These are phyloP conservation scores for Drosophila niveifrons DNA, from an alignment of 2,888 invertebrate genomes.

Conservation along the genomic window DNA sequence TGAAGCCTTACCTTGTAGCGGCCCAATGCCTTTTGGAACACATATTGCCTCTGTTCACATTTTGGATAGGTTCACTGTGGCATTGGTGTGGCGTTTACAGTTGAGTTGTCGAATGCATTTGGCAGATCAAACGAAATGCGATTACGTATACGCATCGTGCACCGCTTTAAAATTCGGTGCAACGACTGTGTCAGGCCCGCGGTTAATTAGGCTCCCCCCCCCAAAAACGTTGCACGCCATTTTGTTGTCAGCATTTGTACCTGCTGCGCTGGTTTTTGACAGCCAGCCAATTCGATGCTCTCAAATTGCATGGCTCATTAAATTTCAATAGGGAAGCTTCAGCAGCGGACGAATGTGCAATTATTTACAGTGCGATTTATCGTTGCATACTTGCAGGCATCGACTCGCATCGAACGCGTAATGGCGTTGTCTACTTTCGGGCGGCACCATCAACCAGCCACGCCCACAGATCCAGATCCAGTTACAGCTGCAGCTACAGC, in stretches of 20 bases:
- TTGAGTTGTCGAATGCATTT: constrained; percentile 57
- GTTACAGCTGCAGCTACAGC: background rate
- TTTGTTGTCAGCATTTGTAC: constrained; percentile 59
- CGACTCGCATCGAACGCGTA: constrained; percentile 11
- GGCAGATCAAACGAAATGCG: constrained; percentile 60
- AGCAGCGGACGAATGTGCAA: constrained; percentile 20
- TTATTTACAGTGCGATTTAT: constrained; percentile 30
- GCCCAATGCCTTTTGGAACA: background rate
- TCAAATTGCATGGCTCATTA: constrained; percentile 70
- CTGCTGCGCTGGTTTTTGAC: constrained; percentile 59
- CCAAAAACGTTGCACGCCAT: constrained; percentile 62
- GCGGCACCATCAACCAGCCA: constrained; percentile 25
- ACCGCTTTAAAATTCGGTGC: constrained; percentile 9
- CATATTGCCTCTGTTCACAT: constrained; percentile 6
- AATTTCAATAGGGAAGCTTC: constrained; percentile 46
- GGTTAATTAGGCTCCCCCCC: constrained; percentile 58
- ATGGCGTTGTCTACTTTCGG: constrained; percentile 60
- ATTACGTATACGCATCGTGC: constrained; percentile 59
- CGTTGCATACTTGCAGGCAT: constrained; percentile 55
- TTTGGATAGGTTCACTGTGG: constrained; percentile 17
- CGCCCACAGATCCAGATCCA: constrained; percentile 8
- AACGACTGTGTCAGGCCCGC: constrained; percentile 33
- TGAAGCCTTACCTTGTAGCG: background rate
- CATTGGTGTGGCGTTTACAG: constrained; percentile 32
- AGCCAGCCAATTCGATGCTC: constrained; percentile 61